These are phyloP conservation scores for Hipparchia sbordonii DNA, from an alignment of 2,888 invertebrate species.

Conservation along the genomic window DNA sequence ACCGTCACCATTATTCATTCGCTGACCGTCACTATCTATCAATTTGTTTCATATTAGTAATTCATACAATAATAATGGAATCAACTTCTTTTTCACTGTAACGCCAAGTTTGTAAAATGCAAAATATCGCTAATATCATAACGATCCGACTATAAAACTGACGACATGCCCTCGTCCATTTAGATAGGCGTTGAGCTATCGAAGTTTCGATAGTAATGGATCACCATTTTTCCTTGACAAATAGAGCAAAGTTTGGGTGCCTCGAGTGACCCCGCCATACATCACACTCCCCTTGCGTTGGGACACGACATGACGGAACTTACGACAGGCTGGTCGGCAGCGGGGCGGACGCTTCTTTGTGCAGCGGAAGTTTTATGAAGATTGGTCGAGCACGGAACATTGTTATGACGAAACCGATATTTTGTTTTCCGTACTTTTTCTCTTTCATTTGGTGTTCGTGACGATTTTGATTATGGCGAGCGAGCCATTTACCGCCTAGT, in stretches of 20 bases:
- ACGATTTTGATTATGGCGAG: background rate
- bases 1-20: too few relatives aligned
- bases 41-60: too few relatives aligned
- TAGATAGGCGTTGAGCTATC: conserved; percentile 8
- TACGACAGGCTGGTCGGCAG: background rate
- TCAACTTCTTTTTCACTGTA: too few relatives aligned
- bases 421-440: conserved; percentile 12
- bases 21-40: too few relatives aligned
- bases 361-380: conserved; percentile 40
- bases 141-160: too few relatives aligned
- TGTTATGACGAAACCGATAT: conserved; percentile 30
- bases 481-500: too few relatives aligned
- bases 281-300: conserved; percentile 55
- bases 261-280: conserved; percentile 51
- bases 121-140: too few relatives aligned
- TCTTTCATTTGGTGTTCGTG: background rate
- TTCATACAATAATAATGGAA: too few relatives aligned
- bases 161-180: too few relatives aligned
- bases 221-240: conserved; percentile 3
- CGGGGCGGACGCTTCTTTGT: conserved; percentile 39
- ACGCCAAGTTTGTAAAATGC: too few relatives aligned
- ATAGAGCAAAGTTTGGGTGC: conserved; percentile 31
- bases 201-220: conserved; percentile 2
- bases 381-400: conserved; percentile 36
- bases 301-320: conserved; percentile 6